These are phyloP conservation scores for Hoplodrina ambigua DNA, from an alignment of 2,888 invertebrate species.

Conservation along the genomic window DNA sequence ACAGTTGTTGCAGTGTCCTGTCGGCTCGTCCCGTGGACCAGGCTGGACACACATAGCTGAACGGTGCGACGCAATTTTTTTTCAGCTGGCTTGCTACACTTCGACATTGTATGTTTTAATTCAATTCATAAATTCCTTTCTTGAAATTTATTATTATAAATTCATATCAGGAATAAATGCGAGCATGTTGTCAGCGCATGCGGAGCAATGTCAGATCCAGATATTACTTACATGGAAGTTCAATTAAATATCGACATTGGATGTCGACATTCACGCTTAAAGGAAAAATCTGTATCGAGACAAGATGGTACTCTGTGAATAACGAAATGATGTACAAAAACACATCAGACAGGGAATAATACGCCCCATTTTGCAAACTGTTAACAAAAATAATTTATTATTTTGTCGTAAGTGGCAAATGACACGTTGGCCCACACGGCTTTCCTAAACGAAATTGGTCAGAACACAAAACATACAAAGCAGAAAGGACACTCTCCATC, in stretches of 20 bases:
- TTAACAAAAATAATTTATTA: background rate
- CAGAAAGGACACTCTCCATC: background rate
- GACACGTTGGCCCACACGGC: background rate
- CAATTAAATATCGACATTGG: constrained; percentile 15
- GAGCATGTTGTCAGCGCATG: background rate
- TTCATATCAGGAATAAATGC: background rate
- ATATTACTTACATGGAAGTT: constrained; percentile 13
- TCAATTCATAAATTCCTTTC: background rate
- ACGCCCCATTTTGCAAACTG: background rate
- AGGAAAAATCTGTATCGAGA: constrained; percentile 4
- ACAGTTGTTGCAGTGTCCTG: too few relatives aligned
- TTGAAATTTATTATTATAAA: background rate
- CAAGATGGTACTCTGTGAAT: background rate
- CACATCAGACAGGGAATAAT: background rate
- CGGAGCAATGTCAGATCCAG: constrained; percentile 5
- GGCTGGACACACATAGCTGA: too few relatives aligned
- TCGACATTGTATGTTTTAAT: background rate
- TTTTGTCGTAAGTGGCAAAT: constrained; percentile 3
- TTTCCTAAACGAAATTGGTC: background rate
- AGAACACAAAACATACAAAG: background rate
- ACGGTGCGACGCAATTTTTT: background rate
- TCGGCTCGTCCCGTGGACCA: too few relatives aligned
- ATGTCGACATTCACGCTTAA: background rate
- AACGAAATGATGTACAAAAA: background rate
- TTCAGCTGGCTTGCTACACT: background rate